These are phyloP conservation scores for Caenorhabditis becei DNA, from an alignment of 2,888 invertebrate genomes.

Conservation along the genomic window DNA sequence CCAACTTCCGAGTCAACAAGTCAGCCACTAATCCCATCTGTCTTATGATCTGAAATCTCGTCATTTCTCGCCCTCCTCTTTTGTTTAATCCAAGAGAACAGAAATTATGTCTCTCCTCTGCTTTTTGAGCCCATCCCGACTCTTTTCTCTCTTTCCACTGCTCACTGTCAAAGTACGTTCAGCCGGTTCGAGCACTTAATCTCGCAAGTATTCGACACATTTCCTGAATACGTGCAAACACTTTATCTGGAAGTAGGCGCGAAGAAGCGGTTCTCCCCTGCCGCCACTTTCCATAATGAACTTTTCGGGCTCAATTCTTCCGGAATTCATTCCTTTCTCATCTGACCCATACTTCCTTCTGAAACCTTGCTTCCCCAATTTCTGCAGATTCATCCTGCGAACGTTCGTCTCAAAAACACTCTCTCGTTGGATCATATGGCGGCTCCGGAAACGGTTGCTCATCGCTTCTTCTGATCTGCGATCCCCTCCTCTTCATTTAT, in stretches of 20 bases:
- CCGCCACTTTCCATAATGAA: constrained; percentile 52
- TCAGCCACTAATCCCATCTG: constrained; percentile 27
- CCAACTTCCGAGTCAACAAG: constrained; percentile 39
- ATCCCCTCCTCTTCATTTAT: not conserved
- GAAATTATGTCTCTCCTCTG: constrained; percentile 9
- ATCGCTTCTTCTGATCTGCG: constrained; percentile 34
- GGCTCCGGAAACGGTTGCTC: constrained; percentile 40
- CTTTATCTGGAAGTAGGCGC: constrained; percentile 13
- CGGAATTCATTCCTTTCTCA: not conserved
- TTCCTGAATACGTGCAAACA: constrained; percentile 34
- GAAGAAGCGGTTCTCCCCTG: too few species aligned
- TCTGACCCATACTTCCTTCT: not conserved
- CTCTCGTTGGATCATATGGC: not conserved
- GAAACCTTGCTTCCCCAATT: not conserved
- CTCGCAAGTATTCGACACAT: not conserved
- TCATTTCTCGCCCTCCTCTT: constrained; percentile 4
- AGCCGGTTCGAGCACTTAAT: constrained; percentile 2
- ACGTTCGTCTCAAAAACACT: not conserved
- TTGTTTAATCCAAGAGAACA: constrained; percentile 16
- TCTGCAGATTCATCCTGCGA: not conserved
- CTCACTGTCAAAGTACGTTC: constrained; percentile 1
- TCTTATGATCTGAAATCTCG: constrained; percentile 28
- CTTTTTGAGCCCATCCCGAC: not conserved
- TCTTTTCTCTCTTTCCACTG: not conserved
- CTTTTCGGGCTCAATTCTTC: constrained; percentile 15